phyloP scores from a whole-genome alignment of 2,888 invertebrate genomes.

The Bunonema sp. region DNA sequence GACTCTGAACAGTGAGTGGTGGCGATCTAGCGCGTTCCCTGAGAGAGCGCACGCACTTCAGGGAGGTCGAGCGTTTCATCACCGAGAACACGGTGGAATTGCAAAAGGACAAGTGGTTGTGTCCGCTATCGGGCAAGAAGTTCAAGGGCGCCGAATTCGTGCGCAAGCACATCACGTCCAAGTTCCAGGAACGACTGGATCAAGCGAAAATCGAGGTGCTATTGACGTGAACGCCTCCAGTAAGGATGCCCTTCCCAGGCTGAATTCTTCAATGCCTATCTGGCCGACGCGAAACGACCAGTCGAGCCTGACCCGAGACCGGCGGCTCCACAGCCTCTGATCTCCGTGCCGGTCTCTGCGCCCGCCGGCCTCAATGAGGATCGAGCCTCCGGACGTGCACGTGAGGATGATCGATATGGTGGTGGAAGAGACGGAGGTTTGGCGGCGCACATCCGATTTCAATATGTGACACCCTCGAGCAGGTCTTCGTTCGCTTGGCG shows the following conservation, averaged over 20 bases:
- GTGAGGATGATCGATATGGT: neutral
- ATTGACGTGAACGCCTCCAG: neutral
- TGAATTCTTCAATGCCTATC: conserved; percentile 88
- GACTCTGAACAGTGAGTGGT: conserved; percentile 53
- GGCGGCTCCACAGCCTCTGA: neutral
- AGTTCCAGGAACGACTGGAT: conserved; percentile 86
- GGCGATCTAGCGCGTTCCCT: neutral
- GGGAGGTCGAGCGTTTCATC: conserved; percentile 80
- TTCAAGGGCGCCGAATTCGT: conserved; percentile 91
- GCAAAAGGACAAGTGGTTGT: conserved; percentile 93
- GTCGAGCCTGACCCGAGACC: conserved; percentile 62
- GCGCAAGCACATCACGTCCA: conserved; percentile 90
- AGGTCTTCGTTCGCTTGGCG: neutral
- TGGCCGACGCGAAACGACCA: conserved; percentile 78
- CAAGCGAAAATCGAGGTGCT: conserved; percentile 79
- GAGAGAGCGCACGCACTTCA: conserved; percentile 3
- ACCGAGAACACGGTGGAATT: conserved; percentile 87
- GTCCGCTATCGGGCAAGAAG: conserved; percentile 92
- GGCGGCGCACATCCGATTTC: neutral
- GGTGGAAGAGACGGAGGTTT: neutral
- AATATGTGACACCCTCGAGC: no score
- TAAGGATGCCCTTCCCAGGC: conserved; percentile 50
- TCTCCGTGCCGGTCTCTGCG: neutral
- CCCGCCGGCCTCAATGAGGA: conserved; percentile 1
- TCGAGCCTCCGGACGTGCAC: neutral